phyloP scores from a whole-genome alignment of 2,113 vertebrate genomes.

The Cynoglossus semilaevis region DNA sequence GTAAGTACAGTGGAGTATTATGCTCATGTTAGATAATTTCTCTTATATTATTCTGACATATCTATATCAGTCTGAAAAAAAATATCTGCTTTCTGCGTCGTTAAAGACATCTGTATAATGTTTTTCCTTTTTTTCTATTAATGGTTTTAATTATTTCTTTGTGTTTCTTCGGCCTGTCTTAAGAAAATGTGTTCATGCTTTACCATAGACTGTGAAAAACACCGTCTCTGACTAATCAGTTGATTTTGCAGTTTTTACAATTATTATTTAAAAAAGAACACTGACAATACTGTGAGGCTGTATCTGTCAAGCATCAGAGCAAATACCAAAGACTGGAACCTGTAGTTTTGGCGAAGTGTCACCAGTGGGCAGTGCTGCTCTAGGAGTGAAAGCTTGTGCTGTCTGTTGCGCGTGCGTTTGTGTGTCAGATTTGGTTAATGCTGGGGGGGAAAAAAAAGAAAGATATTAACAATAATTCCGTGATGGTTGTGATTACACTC shows the following conservation, averaged over 20 bases:
- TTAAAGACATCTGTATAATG: slow-evolving; percentile 6
- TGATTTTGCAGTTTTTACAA: slow-evolving; percentile 14
- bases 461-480: no score
- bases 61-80: no score
- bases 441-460: no score
- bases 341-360: slow-evolving; percentile 35
- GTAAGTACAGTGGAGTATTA: no score
- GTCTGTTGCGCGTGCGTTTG: no score
- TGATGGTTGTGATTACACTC: neutral
- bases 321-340: slow-evolving; percentile 37
- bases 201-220: slow-evolving; percentile 45
- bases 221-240: slow-evolving; percentile 22
- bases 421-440: no score
- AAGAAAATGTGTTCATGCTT: slow-evolving; percentile 23
- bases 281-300: slow-evolving; percentile 37
- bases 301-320: slow-evolving; percentile 41
- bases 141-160: slow-evolving; percentile 13
- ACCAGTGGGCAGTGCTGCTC: slow-evolving; percentile 60
- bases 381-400: neutral
- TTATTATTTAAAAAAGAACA: slow-evolving; percentile 47
- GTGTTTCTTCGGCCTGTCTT: slow-evolving; percentile 23
- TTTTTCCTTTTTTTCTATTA: no score
- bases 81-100: no score
- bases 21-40: no score
- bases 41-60: no score